Evolutionary conservation across 2,888 invertebrate species (phyloP), one percentile per base, ranked within the genome.

Genomic region (Eristalinus aeneus): DNA sequence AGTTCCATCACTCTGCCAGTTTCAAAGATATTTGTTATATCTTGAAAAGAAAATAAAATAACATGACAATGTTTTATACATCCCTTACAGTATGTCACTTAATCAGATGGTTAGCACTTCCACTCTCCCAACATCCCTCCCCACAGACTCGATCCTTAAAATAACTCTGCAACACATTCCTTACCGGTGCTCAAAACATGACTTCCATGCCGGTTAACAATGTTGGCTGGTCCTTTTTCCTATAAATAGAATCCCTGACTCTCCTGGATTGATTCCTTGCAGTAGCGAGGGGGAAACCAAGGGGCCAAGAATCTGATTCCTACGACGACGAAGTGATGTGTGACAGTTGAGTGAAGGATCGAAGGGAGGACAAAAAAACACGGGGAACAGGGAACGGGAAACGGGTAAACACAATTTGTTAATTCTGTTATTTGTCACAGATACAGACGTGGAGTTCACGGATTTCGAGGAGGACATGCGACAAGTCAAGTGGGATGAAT

Each of bases 301-400:
- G 53, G 11, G 54, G 39, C 54, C 54, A 63, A 68, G 23, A 46
- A 16, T 16, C 16, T 63, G 80, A 74, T 80, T 64, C 68, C 56
- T 61, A 32, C 72, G 79, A 67, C 39, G 68, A 74, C 36, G 79
- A 54, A 68, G 54, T 80, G 56, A 80, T 69, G 80, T 80, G 80
- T 80, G 80, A 80, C 80, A 80, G 69, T 74, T 80, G 80, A 80
- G 54, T 68, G 68, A 74, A 80, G 74, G 80, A 80, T 46, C 65
- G 9, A 12, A 56, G 23, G 11, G 23, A 56, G 16, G 11, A 54
- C 20, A 56, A 60, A 72, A 60, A 65, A n/a, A n/a, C n/a, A 69
- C 22, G 61, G 73, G 34, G 65, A 80, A 23, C 65, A 58, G 72
- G 60, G 60, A 65, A 69, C 22, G 61, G 73, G 34, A 74, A 80